phyloP scores from a whole-genome alignment of 2,888 invertebrate genomes.

The Drosophila engyochracea region DNA sequence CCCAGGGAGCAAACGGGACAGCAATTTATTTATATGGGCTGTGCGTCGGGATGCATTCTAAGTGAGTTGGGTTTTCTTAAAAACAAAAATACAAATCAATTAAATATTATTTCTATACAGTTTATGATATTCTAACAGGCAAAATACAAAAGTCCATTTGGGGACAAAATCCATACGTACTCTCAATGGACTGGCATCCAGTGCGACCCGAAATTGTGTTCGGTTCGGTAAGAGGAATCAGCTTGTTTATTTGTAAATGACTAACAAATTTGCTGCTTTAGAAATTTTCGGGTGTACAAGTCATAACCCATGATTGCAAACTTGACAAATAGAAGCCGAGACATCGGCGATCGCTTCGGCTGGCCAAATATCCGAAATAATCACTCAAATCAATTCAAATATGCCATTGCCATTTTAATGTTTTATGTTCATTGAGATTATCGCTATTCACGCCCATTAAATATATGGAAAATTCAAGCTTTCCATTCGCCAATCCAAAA shows the following conservation, averaged over 20 bases:
- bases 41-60: too few relatives aligned
- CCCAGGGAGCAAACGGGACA: not conserved
- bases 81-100: not conserved
- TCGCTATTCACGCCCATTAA: not conserved
- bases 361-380: not conserved
- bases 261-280: not conserved
- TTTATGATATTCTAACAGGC: not conserved
- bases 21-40: not conserved
- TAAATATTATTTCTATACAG: not conserved
- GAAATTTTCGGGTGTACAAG: accelerated
- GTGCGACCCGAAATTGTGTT: not conserved
- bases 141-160: accelerated
- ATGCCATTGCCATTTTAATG: too few relatives aligned
- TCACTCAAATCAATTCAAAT: not conserved
- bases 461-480: not conserved
- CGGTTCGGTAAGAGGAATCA: not conserved
- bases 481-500: too few relatives aligned
- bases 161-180: too few relatives aligned
- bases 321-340: not conserved
- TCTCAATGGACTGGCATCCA: not conserved
- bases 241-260: not conserved
- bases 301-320: not conserved
- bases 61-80: not conserved
- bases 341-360: not conserved
- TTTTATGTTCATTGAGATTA: not conserved